Evolutionary conservation across 2,797 vertebrate genomes (phyloP).

Genomic region (Sebastes matsubarae): DNA sequence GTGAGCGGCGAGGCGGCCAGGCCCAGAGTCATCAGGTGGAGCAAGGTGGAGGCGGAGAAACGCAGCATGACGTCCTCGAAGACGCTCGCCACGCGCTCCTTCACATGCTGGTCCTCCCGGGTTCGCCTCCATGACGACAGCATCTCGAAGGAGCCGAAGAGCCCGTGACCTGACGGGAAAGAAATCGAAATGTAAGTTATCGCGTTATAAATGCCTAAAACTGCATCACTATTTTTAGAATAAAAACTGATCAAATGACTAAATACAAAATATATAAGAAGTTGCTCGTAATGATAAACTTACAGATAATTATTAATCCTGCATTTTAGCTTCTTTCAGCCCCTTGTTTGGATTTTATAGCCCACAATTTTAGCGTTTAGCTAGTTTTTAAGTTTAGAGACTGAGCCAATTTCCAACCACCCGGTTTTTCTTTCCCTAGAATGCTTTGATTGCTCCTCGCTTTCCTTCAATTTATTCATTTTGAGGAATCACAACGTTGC

Average conservation of each 20-base stretch:
- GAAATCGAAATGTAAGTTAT: neutral
- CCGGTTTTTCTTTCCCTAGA: neutral
- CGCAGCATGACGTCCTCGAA: conserved; percentile 98
- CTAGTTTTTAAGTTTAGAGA: no score
- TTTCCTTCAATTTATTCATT: neutral
- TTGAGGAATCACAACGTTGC: neutral
- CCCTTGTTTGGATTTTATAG: neutral
- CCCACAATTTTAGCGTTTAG: neutral
- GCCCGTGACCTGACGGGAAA: conserved; percentile 88
- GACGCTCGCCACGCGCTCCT: conserved; percentile 95
- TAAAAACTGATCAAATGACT: neutral
- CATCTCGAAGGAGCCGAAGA: conserved; percentile 99
- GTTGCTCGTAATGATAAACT: neutral
- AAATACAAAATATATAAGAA: neutral
- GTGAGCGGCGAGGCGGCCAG: conserved; percentile 99
- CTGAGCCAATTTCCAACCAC: neutral
- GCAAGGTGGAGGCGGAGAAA: conserved; percentile 95
- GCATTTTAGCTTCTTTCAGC: neutral
- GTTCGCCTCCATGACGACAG: conserved; percentile 97
- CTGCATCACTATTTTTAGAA: neutral
- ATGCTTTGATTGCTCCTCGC: neutral
- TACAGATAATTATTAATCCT: neutral
- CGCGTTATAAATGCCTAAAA: neutral
- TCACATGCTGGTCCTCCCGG: conserved; percentile 97
- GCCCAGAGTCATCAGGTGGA: conserved; percentile 97